Evolutionary conservation across 2,113 vertebrate genomes (phyloP).

Genomic region (Hippocampus comes): DNA sequence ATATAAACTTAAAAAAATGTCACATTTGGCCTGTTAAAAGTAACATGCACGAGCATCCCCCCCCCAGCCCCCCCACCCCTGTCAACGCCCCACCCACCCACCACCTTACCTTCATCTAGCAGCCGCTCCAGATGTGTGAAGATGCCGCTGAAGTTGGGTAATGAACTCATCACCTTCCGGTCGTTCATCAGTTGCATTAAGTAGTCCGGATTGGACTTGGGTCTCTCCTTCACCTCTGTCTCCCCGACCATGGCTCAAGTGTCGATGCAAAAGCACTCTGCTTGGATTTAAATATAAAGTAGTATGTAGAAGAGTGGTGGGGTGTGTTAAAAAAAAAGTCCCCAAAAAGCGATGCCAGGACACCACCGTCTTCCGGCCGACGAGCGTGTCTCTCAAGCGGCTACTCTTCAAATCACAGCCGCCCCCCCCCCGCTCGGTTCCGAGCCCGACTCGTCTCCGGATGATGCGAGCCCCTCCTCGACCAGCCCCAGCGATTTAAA

Average conservation of each 20-base stretch:
- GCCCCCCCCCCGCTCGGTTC: constrained; percentile 10
- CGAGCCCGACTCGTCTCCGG: constrained; percentile 32
- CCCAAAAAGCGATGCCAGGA: constrained; percentile 32
- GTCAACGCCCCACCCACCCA: neutral
- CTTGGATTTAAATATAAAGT: neutral
- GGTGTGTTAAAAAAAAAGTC: constrained; percentile 16
- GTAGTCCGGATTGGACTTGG: constrained; percentile 96
- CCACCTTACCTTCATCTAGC: constrained; percentile 88
- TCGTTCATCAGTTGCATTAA: constrained; percentile 99
- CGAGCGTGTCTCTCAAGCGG: constrained; percentile 35
- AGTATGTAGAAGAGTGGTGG: neutral
- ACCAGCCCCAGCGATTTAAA: neutral
- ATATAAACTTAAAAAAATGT: constrained; percentile 17
- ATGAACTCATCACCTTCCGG: constrained; percentile 95
- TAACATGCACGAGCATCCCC: neutral
- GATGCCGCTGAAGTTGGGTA: constrained; percentile 98
- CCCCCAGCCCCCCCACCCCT: too few species aligned
- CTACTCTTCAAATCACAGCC: constrained; percentile 23
- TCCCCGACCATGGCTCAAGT: constrained; percentile 87
- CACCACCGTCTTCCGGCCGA: constrained; percentile 40
- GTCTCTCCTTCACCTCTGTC: constrained; percentile 96
- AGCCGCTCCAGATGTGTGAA: constrained; percentile 97
- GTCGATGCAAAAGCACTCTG: neutral
- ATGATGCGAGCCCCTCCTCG: constrained; percentile 15
- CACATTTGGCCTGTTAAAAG: constrained; percentile 10